These are phyloP conservation scores for Steinernema hermaphroditum DNA, from an alignment of 2,888 invertebrate genomes.

Conservation along the genomic window DNA sequence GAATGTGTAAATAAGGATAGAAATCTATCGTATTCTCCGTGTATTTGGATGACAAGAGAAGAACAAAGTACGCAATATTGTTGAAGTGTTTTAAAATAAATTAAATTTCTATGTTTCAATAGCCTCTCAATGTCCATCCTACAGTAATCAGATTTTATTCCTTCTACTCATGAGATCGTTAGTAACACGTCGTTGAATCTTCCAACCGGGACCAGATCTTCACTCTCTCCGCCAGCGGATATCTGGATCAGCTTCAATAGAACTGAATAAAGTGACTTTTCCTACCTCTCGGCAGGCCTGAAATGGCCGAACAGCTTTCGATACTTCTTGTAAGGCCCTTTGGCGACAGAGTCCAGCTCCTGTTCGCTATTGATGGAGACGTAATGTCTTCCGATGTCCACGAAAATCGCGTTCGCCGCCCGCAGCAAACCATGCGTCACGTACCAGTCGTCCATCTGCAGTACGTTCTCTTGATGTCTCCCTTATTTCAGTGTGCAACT, in stretches of 20 bases:
- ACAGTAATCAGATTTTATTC: neutral
- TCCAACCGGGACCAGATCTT: conserved; percentile 32
- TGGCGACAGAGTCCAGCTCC: conserved; percentile 30
- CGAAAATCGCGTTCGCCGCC: conserved; percentile 36
- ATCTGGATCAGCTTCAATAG: conserved; percentile 33
- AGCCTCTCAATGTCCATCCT: no score
- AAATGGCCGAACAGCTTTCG: conserved; percentile 50
- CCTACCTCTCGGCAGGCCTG: conserved; percentile 43
- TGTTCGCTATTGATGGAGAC: conserved; percentile 36
- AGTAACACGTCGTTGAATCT: conserved; percentile 2
- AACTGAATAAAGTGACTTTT: neutral
- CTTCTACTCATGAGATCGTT: conserved; percentile 10
- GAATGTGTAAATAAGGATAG: conserved; percentile 15
- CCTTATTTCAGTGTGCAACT: neutral
- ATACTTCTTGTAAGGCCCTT: neutral
- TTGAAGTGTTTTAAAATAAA: neutral
- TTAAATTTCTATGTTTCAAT: neutral
- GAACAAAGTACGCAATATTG: conserved; percentile 18
- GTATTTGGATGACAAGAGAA: conserved; percentile 22
- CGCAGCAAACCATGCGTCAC: conserved; percentile 45
- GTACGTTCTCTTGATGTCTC: neutral
- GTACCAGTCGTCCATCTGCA: conserved; percentile 58
- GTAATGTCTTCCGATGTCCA: conserved; percentile 40
- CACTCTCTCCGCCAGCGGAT: conserved; percentile 34
- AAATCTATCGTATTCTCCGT: conserved; percentile 19